Evolutionary conservation across 2,113 vertebrate species (phyloP).

Genomic region (Perca schrenkii): DNA sequence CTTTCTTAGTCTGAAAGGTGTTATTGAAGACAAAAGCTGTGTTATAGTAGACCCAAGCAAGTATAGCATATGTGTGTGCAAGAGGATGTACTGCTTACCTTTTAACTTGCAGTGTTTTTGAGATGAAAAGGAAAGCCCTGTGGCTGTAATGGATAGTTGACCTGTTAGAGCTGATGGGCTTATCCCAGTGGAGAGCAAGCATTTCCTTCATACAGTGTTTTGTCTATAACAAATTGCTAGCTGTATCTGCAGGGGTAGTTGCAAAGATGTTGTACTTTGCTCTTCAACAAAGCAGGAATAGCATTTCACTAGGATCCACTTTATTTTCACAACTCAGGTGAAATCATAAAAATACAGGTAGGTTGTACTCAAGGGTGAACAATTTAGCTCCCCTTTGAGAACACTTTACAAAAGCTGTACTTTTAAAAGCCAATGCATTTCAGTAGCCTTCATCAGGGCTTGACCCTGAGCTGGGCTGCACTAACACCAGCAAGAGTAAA

Average conservation of each 20-base stretch:
- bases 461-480: constrained; percentile 5
- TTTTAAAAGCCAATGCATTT: constrained; percentile 29
- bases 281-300: constrained; percentile 1
- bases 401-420: constrained; percentile 11
- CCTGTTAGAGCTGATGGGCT: constrained; percentile 38
- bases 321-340: constrained; percentile 31
- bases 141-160: constrained; percentile 45
- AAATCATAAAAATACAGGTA: constrained; percentile 24
- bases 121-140: constrained; percentile 44
- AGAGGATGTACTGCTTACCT: constrained; percentile 2
- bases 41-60: not conserved
- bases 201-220: constrained; percentile 24
- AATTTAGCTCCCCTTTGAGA: constrained; percentile 3
- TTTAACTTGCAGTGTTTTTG: constrained; percentile 29
- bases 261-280: constrained; percentile 11
- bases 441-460: constrained; percentile 18
- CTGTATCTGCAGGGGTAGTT: constrained; percentile 35
- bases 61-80: not conserved
- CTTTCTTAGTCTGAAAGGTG: constrained; percentile 22
- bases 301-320: not conserved
- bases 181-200: constrained; percentile 21
- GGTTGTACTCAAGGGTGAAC: constrained; percentile 2
- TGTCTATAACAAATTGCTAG: constrained; percentile 48
- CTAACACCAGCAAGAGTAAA: not conserved
- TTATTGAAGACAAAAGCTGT: not conserved